These are phyloP conservation scores for Sminthurinus aureus DNA, from an alignment of 2,888 invertebrate genomes.

Conservation along the genomic window DNA sequence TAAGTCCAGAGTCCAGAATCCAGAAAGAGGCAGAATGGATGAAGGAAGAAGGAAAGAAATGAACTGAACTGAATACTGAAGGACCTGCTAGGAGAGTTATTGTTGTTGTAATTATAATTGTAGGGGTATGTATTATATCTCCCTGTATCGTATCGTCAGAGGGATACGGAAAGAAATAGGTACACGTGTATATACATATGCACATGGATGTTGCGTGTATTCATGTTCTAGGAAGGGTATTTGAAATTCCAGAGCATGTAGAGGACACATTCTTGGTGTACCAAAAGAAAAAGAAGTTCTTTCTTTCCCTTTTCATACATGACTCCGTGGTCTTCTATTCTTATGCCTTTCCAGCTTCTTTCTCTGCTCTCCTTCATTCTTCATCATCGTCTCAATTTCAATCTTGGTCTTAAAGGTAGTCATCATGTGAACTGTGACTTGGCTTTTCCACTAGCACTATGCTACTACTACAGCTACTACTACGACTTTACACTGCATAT, in stretches of 20 bases:
- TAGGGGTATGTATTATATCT: neutral
- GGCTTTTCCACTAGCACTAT: too few relatives aligned
- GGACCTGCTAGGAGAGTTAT: neutral
- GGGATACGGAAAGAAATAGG: neutral
- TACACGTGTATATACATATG: neutral
- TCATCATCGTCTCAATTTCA: slow-evolving; percentile 42
- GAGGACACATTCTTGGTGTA: slow-evolving; percentile 43
- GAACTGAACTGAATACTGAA: too few relatives aligned
- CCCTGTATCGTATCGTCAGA: neutral
- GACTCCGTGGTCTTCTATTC: neutral
- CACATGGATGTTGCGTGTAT: too few relatives aligned
- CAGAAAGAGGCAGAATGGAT: too few relatives aligned
- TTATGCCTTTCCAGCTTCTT: neutral
- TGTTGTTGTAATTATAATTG: slow-evolving; percentile 16
- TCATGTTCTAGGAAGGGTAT: slow-evolving; percentile 23
- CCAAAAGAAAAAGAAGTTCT: slow-evolving; percentile 26
- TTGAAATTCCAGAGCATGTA: slow-evolving; percentile 40
- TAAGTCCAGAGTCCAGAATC: too few relatives aligned
- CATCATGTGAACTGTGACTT: too few relatives aligned
- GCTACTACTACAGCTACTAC: too few relatives aligned
- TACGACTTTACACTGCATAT: too few relatives aligned
- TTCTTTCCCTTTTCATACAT: slow-evolving; percentile 32
- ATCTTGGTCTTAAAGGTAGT: slow-evolving; percentile 18
- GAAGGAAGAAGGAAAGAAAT: too few relatives aligned
- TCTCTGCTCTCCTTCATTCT: slow-evolving; percentile 28